Percentiles rank a stretch among this genome's conserved stretches.
Conservation (phyloP, 2,797 vertebrate genomes). For the Pantherophis vulpinus region DNA sequence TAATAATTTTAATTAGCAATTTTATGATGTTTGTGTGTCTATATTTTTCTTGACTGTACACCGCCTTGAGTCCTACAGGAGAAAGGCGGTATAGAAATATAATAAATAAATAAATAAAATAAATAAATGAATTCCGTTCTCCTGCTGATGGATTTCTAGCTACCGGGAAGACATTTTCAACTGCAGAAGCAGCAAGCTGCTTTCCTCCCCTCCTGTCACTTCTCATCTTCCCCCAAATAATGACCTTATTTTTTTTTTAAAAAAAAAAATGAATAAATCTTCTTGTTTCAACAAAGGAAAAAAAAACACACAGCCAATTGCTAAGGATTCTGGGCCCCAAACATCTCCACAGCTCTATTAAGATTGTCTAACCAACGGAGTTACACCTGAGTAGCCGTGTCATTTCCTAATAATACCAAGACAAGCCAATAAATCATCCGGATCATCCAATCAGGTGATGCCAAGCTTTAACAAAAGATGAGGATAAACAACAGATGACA, state of each 20-base stretch:
- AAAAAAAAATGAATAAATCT: neutral
- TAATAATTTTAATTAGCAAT: too few species aligned
- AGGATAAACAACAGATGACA: neutral
- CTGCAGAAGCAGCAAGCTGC: neutral
- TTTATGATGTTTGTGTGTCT: too few species aligned
- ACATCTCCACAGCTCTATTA: constrained; percentile 20
- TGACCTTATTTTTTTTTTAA: neutral
- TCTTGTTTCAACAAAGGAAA: neutral
- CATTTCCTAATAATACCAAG: constrained; percentile 25
- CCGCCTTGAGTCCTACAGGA: too few species aligned
- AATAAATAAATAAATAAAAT: too few species aligned
- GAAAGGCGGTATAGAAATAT: too few species aligned
- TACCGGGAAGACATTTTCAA: neutral
- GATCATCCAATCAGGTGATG: constrained; percentile 1
- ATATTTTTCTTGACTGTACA: too few species aligned
- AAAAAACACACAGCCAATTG: neutral
- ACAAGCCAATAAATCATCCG: constrained; percentile 30
- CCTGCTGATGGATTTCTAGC: neutral
- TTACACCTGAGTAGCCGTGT: constrained; percentile 32
- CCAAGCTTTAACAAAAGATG: neutral
- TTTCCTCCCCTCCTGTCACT: neutral
- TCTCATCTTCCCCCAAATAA: neutral
- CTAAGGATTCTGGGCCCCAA: neutral
- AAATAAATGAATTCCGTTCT: neutral
- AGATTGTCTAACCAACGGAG: neutral